These are phyloP conservation scores for Calameuta filiformis DNA, from an alignment of 2,888 invertebrate species.

Conservation along the genomic window DNA sequence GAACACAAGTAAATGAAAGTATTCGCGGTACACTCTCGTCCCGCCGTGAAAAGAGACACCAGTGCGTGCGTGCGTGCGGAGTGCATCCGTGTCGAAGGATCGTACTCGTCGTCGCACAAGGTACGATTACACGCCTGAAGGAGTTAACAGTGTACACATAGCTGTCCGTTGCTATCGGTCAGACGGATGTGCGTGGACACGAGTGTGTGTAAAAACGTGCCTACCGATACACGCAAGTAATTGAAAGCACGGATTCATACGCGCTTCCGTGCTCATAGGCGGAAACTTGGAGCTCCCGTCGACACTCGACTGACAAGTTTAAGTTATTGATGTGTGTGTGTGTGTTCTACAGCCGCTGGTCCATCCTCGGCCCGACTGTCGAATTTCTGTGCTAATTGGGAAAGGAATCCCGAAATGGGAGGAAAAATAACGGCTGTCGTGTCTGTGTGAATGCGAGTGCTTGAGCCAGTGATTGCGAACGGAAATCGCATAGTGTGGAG, in stretches of 20 bases:
- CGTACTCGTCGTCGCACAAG: no score
- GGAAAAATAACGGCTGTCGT: not conserved
- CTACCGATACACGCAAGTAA: not conserved
- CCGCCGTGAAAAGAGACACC: no score
- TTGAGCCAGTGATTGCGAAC: not conserved
- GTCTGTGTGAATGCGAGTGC: not conserved
- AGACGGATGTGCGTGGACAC: no score
- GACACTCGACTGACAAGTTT: not conserved
- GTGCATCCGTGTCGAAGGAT: no score
- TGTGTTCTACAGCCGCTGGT: not conserved
- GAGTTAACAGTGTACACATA: no score
- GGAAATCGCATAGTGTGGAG: no score
- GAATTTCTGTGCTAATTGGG: not conserved
- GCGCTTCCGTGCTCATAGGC: not conserved
- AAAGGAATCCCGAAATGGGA: not conserved
- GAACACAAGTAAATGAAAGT: slow-evolving; percentile 6
- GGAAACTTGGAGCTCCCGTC: not conserved
- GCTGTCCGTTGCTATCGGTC: no score
- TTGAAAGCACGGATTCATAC: not conserved
- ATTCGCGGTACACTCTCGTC: not conserved
- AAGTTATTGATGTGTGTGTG: not conserved
- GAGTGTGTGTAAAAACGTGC: no score
- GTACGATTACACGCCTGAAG: no score
- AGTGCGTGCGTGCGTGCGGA: not conserved
- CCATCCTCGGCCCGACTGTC: not conserved